phyloP scores from a whole-genome alignment of 2,888 invertebrate species.

The Kuschelorhynchus macadamiae region DNA sequence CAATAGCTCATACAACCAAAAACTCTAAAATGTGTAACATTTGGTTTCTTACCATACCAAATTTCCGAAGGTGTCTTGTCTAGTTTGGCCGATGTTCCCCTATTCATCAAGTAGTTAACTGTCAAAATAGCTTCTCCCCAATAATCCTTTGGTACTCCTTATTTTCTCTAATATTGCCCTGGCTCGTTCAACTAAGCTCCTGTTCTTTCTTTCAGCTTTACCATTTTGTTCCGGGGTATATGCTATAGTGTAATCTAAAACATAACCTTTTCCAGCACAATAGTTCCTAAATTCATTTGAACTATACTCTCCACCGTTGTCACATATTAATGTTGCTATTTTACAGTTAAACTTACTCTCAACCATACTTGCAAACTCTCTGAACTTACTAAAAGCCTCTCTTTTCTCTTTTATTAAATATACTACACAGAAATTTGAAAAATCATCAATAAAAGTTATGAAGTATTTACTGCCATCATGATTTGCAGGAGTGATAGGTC shows the following conservation, averaged over 20 bases:
- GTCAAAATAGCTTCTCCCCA: constrained; percentile 4
- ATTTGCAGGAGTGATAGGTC: constrained; percentile 32
- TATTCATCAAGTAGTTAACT: constrained; percentile 4
- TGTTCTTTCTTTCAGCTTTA: too few relatives aligned
- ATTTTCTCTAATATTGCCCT: not conserved
- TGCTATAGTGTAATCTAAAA: constrained; percentile 19
- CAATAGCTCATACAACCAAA: too few relatives aligned
- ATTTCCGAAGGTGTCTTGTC: constrained; percentile 14
- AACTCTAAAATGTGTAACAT: too few relatives aligned
- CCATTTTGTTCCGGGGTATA: constrained; percentile 24
- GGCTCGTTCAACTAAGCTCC: not conserved
- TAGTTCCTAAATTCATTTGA: not conserved
- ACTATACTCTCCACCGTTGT: not conserved
- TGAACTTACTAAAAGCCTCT: constrained; percentile 23
- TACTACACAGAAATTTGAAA: constrained; percentile 20
- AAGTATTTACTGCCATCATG: constrained; percentile 26
- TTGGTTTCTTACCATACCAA: constrained; percentile 22
- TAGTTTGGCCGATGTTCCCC: not conserved
- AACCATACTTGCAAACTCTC: constrained; percentile 3
- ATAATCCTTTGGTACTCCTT: constrained; percentile 15
- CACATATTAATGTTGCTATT: not conserved
- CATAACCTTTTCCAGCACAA: not conserved
- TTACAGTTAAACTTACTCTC: not conserved
- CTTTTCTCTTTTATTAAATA: constrained; percentile 28
- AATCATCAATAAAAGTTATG: constrained; percentile 14